Evolutionary conservation across 2,797 vertebrate species (phyloP).

Genomic region (Crax fasciolata): DNA sequence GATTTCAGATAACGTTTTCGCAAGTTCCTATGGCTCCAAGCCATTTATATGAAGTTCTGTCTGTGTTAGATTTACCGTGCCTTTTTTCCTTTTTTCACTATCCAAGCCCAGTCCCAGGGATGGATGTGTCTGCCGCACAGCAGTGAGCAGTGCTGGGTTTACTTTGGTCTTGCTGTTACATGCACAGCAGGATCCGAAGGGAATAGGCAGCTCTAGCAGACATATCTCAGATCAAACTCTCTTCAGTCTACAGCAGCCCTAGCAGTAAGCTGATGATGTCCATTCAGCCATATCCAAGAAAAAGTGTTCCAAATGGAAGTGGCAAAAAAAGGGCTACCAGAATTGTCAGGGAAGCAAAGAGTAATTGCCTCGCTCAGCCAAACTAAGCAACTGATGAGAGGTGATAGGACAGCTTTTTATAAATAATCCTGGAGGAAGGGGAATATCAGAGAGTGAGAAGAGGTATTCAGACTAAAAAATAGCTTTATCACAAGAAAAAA

Average conservation of each 20-base stretch:
- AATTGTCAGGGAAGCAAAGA: background rate
- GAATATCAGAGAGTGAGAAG: slow-evolving; percentile 18
- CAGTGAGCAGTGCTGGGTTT: background rate
- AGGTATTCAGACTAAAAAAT: background rate
- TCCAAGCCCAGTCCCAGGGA: background rate
- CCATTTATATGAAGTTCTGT: slow-evolving; percentile 8
- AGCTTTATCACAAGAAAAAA: slow-evolving; percentile 28
- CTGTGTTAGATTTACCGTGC: slow-evolving; percentile 1
- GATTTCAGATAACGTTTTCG: slow-evolving; percentile 22
- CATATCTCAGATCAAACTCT: background rate
- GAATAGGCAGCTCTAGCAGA: background rate
- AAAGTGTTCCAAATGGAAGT: background rate
- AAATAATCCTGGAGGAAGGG: slow-evolving; percentile 19
- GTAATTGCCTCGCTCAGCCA: background rate
- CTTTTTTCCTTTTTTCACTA: background rate
- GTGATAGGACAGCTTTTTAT: background rate
- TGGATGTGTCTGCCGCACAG: background rate
- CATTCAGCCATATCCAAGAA: background rate
- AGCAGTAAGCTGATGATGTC: background rate
- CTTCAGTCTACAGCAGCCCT: background rate
- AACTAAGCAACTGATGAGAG: background rate
- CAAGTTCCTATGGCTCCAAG: background rate
- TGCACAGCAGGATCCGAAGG: background rate
- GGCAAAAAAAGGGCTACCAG: background rate
- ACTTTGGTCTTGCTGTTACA: background rate